These are phyloP conservation scores for Pissodes strobi DNA, from an alignment of 1,140 invertebrate species.

Conservation along the genomic window DNA sequence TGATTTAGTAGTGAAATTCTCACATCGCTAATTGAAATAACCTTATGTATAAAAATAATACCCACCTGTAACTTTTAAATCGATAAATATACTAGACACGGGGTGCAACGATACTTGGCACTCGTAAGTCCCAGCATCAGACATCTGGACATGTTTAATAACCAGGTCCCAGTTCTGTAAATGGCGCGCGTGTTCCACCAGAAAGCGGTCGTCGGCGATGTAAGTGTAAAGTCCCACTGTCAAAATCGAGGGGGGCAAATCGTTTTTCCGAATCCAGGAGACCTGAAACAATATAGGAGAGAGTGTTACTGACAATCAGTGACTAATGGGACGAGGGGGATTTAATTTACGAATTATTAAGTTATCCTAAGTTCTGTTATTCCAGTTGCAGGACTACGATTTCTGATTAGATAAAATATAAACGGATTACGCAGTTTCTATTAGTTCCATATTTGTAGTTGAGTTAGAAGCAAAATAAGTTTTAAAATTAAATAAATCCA, in stretches of 20 bases:
- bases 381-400: no score
- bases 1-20: no score
- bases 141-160: constrained; percentile 78
- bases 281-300: constrained; percentile 59
- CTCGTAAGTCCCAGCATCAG: constrained; percentile 82
- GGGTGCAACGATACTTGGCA: constrained; percentile 89
- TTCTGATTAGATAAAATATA: no score
- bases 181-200: constrained; percentile 75
- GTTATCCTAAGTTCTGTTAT: no score
- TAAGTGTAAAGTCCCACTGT: constrained; percentile 73
- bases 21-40: no score
- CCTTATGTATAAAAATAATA: constrained; percentile 9
- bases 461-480: no score
- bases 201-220: constrained; percentile 72
- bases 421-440: no score
- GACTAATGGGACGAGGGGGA: background rate
- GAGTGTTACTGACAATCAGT: constrained; percentile 17
- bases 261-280: constrained; percentile 69
- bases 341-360: no score
- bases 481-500: no score
- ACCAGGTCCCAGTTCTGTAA: constrained; percentile 83
- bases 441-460: no score
- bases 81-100: constrained; percentile 80
- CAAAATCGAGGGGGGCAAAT: constrained; percentile 68
- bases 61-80: constrained; percentile 84